phyloP scores from a whole-genome alignment of 2,797 vertebrate species.

The Apodemus agrarius region DNA sequence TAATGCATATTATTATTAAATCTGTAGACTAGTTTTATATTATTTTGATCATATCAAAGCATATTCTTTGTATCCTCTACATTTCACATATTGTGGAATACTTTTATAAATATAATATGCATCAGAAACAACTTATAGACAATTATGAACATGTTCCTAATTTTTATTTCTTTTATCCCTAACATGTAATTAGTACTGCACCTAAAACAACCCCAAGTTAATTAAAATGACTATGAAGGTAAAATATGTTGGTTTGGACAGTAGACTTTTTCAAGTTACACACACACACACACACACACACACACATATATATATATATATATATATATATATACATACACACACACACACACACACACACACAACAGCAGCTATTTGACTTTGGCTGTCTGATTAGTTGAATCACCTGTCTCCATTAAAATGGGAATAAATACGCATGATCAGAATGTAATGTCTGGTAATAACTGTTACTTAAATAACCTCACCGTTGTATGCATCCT shows the following conservation, averaged over 20 bases:
- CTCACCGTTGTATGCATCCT: background rate
- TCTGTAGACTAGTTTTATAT: background rate
- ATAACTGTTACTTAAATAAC: background rate
- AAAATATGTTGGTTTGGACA: background rate
- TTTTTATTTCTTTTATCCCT: background rate
- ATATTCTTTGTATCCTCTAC: background rate
- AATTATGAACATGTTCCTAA: background rate
- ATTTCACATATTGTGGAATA: background rate
- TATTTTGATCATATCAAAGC: background rate
- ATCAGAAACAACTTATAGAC: background rate
- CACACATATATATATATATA: too few species aligned
- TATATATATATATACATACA: background rate
- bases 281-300: too few species aligned
- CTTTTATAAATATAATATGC: background rate
- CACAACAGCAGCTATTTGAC: background rate
- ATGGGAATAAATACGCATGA: background rate
- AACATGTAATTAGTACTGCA: background rate
- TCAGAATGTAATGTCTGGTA: background rate
- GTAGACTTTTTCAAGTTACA: background rate
- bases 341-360: too few species aligned
- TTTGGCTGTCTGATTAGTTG: background rate
- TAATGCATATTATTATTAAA: conserved; percentile 34
- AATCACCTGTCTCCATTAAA: background rate
- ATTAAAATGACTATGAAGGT: background rate
- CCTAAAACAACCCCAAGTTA: background rate